Percentiles rank a stretch among this genome's conserved stretches.
Evolutionary conservation across 2,113 vertebrate genomes (phyloP).

Genomic region (Phyllopteryx taeniolatus): DNA sequence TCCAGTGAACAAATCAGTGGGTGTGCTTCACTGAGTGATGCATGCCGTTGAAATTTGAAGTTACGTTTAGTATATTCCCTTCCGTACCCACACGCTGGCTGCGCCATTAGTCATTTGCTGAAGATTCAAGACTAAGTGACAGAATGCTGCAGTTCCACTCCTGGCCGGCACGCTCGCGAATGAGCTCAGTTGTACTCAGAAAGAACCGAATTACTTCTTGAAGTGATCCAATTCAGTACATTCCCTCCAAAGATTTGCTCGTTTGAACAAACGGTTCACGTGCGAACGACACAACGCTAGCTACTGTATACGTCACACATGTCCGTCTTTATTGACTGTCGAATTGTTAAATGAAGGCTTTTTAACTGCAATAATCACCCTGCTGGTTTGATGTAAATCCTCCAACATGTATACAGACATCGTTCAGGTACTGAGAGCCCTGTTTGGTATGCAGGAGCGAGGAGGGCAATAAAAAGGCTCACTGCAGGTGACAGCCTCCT

Average conservation of each 20-base stretch:
- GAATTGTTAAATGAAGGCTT: background rate
- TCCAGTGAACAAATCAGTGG: too few relatives aligned
- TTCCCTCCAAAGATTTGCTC: background rate
- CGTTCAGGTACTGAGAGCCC: slow-evolving; percentile 25
- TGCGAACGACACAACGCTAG: background rate
- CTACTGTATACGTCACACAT: background rate
- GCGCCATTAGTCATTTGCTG: background rate
- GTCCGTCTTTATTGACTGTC: background rate
- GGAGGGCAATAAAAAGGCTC: slow-evolving; percentile 50
- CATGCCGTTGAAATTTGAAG: too few relatives aligned
- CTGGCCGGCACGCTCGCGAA: background rate
- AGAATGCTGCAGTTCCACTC: background rate
- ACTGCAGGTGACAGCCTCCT: slow-evolving; percentile 56
- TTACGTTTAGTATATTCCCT: too few relatives aligned
- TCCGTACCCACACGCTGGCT: background rate
- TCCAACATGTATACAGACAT: slow-evolving; percentile 8
- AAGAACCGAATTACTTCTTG: background rate
- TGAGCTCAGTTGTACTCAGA: background rate
- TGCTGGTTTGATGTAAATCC: slow-evolving; percentile 29
- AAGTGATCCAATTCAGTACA: background rate
- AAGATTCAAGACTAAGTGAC: background rate
- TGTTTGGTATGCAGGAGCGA: slow-evolving; percentile 43
- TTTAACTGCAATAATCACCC: slow-evolving; percentile 20
- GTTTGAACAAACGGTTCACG: background rate
- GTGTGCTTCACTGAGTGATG: too few relatives aligned